Base-by-base conservation (phyloP, 2,113 vertebrate genomes). In the Epinephelus moara region DNA sequence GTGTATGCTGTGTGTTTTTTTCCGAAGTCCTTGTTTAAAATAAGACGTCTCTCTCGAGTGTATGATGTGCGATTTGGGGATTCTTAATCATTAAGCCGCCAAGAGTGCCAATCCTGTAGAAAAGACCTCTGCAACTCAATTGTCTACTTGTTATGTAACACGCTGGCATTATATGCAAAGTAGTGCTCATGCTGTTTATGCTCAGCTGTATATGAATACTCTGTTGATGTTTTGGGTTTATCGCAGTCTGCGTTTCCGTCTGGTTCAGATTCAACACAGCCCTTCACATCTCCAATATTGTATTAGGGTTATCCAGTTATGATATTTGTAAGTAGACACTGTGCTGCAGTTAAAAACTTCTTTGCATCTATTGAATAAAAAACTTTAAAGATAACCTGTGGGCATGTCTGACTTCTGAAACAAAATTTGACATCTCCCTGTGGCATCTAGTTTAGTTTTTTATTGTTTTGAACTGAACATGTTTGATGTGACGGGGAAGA, bases 311-410 rank as follows among this genome's bases (percentile, higher is more conserved):
- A 57, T 45, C 30, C n/a, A 45, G 14, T 72, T 72, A 9, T 72
- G 3, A 13, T 61, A 30, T 82, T 75, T 84, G 63, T 69, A 49
- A 25, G 63, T 42, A 37, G 18, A 68, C 50, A 67, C 37, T 56
- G 25, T 61, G 62, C 68, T 76, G 70, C 42, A 23, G 30, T 52
- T 42, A 12, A 69, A 3, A 33, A 55, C 53, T 57, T 30, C 23
- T 85, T 85, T 85, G 66, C 63, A 85, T 74, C 67, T 67, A 8
- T 80, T 85, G 62, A 92, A 91, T 91, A 70, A 87, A 88, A 67
- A 47, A 33, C 0, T 60, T 59, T 11, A 79, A 80, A 55, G 2
- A 70, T 53, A 76, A 70, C 56, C 6, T 14, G 37, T 59, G 6
- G 23, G 3, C 56, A 56, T 15, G 37, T 77, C 57, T 70, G 12